These are phyloP conservation scores for Agonopterix arenella DNA, from an alignment of 2,888 invertebrate species.

Conservation along the genomic window DNA sequence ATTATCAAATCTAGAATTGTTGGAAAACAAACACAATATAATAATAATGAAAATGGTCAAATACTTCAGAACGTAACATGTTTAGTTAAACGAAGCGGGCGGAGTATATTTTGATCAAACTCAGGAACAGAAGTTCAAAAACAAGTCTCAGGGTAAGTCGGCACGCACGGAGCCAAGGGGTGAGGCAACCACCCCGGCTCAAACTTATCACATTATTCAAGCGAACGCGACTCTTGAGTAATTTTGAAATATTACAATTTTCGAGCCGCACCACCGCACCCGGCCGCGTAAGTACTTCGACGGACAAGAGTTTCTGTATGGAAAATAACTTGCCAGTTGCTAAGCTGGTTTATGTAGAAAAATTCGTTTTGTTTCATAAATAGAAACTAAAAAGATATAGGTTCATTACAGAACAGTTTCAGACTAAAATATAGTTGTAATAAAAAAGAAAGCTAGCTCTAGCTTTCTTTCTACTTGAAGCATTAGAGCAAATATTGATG, in stretches of 20 bases:
- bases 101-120: constrained; percentile 70
- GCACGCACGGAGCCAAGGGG: constrained; percentile 49
- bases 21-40: no score
- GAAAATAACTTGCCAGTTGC: constrained; percentile 2
- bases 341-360: no score
- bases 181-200: constrained; percentile 43
- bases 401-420: no score
- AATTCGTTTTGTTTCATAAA: no score
- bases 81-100: constrained; percentile 43
- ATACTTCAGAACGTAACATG: constrained; percentile 18
- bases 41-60: constrained; percentile 12
- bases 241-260: constrained; percentile 78
- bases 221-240: constrained; percentile 75
- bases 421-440: no score
- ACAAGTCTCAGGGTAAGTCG: constrained; percentile 55
- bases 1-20: no score
- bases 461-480: no score
- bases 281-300: constrained; percentile 24
- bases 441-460: no score
- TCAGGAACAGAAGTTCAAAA: constrained; percentile 69
- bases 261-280: constrained; percentile 57
- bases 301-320: constrained; percentile 36
- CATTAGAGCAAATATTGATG: no score
- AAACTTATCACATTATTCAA: constrained; percentile 75
- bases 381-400: no score